Evolutionary conservation across 2,797 vertebrate species (phyloP).

Genomic region (Phalloptychus januarius): DNA sequence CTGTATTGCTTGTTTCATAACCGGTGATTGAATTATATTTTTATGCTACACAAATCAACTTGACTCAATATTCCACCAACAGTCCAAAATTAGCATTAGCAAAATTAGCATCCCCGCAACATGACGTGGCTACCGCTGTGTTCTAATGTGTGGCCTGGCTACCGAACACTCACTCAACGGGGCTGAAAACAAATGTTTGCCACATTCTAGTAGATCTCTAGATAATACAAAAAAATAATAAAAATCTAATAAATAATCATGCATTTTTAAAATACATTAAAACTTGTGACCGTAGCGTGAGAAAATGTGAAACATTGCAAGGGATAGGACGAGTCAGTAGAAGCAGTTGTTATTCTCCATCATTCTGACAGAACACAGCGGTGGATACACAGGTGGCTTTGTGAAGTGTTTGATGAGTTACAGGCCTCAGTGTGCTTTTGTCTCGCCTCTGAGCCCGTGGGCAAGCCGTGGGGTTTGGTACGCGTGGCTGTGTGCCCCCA

Average conservation of each 20-base stretch:
- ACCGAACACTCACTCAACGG: neutral
- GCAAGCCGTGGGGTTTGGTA: constrained; percentile 50
- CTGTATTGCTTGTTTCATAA: too few species aligned
- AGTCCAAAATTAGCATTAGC: too few species aligned
- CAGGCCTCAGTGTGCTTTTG: constrained; percentile 37
- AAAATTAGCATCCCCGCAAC: neutral
- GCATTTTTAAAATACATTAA: neutral
- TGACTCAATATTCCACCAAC: neutral
- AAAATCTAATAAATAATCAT: neutral
- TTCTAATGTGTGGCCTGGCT: neutral
- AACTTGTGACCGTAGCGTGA: neutral
- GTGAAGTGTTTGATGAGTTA: constrained; percentile 50
- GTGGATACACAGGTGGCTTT: constrained; percentile 19
- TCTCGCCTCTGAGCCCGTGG: constrained; percentile 46
- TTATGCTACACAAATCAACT: neutral
- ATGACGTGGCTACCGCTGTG: neutral
- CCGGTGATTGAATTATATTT: too few species aligned
- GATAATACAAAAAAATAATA: neutral
- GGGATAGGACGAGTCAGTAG: neutral
- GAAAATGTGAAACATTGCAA: neutral
- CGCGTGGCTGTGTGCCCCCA: constrained; percentile 61
- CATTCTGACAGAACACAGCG: neutral
- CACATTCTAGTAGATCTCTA: neutral
- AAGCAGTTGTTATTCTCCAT: constrained; percentile 1
- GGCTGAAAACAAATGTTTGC: neutral